Percentiles rank a stretch among this genome's conserved stretches.
phyloP scores from a whole-genome alignment of 2,113 vertebrate species.

The Polypterus bichir region DNA sequence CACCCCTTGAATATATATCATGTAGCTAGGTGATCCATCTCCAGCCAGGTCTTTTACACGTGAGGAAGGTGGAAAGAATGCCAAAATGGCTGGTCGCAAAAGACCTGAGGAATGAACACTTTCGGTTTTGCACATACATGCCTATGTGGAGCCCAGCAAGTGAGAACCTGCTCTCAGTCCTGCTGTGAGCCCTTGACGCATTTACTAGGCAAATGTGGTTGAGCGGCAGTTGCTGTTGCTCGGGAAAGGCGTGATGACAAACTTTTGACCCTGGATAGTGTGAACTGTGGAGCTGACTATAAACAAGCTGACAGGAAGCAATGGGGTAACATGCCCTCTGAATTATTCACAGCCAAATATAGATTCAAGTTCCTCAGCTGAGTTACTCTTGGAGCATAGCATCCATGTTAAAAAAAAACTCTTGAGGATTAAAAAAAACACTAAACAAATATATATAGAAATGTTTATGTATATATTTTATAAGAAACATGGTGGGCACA shows the following conservation, averaged over 20 bases:
- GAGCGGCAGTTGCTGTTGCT: neutral
- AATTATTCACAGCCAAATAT: too few relatives aligned
- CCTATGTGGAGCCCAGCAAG: neutral
- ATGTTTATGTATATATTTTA: too few relatives aligned
- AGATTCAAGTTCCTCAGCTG: too few relatives aligned
- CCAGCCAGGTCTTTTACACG: too few relatives aligned
- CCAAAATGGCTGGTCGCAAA: neutral
- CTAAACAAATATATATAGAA: too few relatives aligned
- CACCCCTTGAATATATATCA: too few relatives aligned
- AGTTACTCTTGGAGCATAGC: too few relatives aligned
- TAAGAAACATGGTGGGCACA: too few relatives aligned
- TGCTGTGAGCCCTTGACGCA: neutral
- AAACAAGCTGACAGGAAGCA: neutral
- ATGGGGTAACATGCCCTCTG: neutral
- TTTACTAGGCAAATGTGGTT: neutral
- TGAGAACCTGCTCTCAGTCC: neutral
- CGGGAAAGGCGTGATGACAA: neutral
- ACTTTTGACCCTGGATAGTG: neutral
- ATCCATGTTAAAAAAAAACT: too few relatives aligned
- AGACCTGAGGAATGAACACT: neutral
- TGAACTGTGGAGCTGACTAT: neutral
- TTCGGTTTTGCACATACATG: neutral
- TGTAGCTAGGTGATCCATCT: too few relatives aligned
- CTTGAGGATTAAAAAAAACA: too few relatives aligned
- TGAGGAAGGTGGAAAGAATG: too few relatives aligned